Percentiles rank a stretch among this genome's conserved stretches.
phyloP scores from a whole-genome alignment of 2,797 vertebrate species.

The Salmo trutta region DNA sequence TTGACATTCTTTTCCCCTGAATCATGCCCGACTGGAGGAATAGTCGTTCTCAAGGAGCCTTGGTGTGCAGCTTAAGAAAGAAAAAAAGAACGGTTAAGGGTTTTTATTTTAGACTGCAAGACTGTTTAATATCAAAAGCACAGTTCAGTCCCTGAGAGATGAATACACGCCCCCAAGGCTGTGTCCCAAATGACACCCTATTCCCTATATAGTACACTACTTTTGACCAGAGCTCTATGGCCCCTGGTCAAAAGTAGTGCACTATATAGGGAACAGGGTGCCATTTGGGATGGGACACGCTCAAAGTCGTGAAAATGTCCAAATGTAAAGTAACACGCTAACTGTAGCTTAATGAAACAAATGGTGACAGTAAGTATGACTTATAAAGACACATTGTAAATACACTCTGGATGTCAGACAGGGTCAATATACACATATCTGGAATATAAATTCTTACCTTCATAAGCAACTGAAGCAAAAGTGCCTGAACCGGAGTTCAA shows the following conservation, averaged over 20 bases:
- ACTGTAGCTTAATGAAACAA: constrained; percentile 57
- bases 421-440: constrained; percentile 22
- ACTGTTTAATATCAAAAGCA: constrained; percentile 61
- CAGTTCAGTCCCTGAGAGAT: constrained; percentile 48
- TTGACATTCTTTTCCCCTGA: constrained; percentile 42
- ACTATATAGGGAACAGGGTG: neutral
- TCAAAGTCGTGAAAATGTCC: constrained; percentile 62
- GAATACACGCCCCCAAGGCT: constrained; percentile 31
- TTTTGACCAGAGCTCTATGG: neutral
- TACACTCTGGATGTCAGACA: constrained; percentile 19
- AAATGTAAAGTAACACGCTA: constrained; percentile 64
- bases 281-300: neutral
- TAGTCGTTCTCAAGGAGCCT: constrained; percentile 33
- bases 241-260: neutral
- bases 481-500: neutral
- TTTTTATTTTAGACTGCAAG: constrained; percentile 48
- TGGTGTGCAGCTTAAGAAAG: constrained; percentile 29
- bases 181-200: neutral
- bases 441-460: constrained; percentile 16
- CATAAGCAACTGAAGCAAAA: neutral
- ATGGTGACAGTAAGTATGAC: constrained; percentile 29
- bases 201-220: neutral
- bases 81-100: constrained; percentile 29
- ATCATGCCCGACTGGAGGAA: constrained; percentile 26
- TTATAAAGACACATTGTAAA: constrained; percentile 36